Percentiles rank a stretch among this genome's conserved stretches.
Evolutionary conservation across 2,113 vertebrate genomes (phyloP).

Genomic region (Zingel zingel): DNA sequence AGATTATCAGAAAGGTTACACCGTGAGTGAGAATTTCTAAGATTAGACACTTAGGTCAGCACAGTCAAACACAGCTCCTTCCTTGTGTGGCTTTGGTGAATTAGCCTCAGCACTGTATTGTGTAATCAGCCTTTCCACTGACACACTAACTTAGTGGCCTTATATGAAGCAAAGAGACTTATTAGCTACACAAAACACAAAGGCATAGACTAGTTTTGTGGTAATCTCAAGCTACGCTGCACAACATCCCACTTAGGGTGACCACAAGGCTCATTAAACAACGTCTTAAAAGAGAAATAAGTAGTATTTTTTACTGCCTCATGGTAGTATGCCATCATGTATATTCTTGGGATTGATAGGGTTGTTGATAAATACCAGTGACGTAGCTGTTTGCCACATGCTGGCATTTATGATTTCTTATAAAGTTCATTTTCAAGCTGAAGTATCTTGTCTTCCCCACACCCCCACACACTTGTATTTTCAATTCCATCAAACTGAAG

Average conservation of each 20-base stretch:
- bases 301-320: conserved; percentile 29
- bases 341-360: conserved; percentile 11
- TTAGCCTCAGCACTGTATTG: conserved; percentile 52
- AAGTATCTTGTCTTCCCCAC: conserved; percentile 12
- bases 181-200: conserved; percentile 50
- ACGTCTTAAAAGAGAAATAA: conserved; percentile 41
- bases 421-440: conserved; percentile 31
- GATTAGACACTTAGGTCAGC: conserved; percentile 39
- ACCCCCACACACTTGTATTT: conserved; percentile 26
- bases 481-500: conserved; percentile 12
- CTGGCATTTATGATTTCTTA: conserved; percentile 9
- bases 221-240: conserved; percentile 48
- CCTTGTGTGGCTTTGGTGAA: conserved; percentile 31
- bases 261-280: conserved; percentile 58
- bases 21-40: conserved; percentile 24
- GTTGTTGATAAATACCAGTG: conserved; percentile 23
- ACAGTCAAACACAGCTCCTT: conserved; percentile 36
- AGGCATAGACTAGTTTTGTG: conserved; percentile 30
- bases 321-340: conserved; percentile 14
- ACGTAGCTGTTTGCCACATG: conserved; percentile 22
- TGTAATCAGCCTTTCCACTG: conserved; percentile 55
- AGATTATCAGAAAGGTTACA: conserved; percentile 23
- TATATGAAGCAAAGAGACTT: conserved; percentile 51
- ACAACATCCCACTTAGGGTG: conserved; percentile 41
- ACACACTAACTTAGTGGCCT: conserved; percentile 60